phyloP scores from a whole-genome alignment of 2,797 vertebrate species.

The Allobates femoralis region DNA sequence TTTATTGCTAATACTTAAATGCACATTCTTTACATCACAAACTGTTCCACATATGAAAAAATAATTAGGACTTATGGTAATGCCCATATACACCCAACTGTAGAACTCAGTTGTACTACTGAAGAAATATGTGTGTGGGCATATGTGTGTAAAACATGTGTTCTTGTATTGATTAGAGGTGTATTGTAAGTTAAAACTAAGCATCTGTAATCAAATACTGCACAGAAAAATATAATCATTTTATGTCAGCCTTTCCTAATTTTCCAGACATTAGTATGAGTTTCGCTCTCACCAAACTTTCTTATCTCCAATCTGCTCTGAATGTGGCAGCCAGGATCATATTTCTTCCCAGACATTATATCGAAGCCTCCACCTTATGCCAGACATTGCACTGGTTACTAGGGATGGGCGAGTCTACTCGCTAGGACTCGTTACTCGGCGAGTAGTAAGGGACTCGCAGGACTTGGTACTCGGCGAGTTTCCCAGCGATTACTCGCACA shows the following conservation, averaged over 20 bases:
- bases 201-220: neutral
- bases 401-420: too few species aligned
- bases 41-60: constrained; percentile 18
- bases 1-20: constrained; percentile 31
- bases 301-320: too few species aligned
- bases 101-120: neutral
- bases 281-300: neutral
- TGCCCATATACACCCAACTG: constrained; percentile 4
- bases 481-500: too few species aligned
- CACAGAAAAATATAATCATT: neutral
- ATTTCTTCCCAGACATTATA: too few species aligned
- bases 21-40: constrained; percentile 30
- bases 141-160: neutral
- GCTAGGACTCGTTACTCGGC: too few species aligned
- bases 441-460: too few species aligned
- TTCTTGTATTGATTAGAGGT: neutral
- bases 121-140: neutral
- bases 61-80: neutral
- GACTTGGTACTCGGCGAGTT: too few species aligned
- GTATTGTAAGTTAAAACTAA: neutral
- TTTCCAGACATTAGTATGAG: neutral
- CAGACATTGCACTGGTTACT: too few species aligned
- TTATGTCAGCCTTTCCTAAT: neutral
- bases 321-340: too few species aligned
- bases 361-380: too few species aligned